Conservation (phyloP, 2,797 vertebrate genomes). For the Antennarius maculatus region DNA sequence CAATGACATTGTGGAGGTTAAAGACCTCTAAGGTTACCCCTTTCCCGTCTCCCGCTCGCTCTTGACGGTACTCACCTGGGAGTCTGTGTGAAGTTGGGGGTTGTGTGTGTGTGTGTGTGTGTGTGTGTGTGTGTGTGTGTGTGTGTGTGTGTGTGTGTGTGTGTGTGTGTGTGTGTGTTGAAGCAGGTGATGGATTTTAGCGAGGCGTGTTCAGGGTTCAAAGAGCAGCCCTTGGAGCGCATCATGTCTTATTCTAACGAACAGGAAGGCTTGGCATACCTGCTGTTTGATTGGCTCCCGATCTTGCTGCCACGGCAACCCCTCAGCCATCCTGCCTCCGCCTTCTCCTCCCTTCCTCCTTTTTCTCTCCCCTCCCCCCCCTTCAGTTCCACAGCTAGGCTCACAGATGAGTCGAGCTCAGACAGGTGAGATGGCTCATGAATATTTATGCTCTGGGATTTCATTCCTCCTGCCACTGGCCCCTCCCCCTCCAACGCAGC, state of each 20-base stretch:
- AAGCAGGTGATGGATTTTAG: conserved; percentile 79
- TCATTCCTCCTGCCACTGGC: conserved; percentile 72
- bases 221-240: conserved; percentile 72
- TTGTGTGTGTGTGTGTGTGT: conserved; percentile 26
- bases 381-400: conserved; percentile 62
- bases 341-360: conserved; percentile 54
- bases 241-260: conserved; percentile 71
- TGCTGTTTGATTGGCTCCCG: conserved; percentile 61
- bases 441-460: conserved; percentile 82
- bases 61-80: conserved; percentile 70
- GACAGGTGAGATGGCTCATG: conserved; percentile 83
- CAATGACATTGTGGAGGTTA: conserved; percentile 76
- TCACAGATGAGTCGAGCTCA: conserved; percentile 78
- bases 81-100: conserved; percentile 65
- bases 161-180: conserved; percentile 43
- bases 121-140: background rate
- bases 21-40: conserved; percentile 70
- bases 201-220: conserved; percentile 76
- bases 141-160: background rate
- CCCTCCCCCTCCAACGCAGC: conserved; percentile 73
- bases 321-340: conserved; percentile 63
- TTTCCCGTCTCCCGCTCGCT: conserved; percentile 42
- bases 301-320: conserved; percentile 75
- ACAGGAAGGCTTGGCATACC: conserved; percentile 52
- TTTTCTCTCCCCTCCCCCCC: conserved; percentile 20